Evolutionary conservation across 2,888 invertebrate species (phyloP), one percentile per base, ranked within the genome.

Genomic region (Drosophila prolongata): DNA sequence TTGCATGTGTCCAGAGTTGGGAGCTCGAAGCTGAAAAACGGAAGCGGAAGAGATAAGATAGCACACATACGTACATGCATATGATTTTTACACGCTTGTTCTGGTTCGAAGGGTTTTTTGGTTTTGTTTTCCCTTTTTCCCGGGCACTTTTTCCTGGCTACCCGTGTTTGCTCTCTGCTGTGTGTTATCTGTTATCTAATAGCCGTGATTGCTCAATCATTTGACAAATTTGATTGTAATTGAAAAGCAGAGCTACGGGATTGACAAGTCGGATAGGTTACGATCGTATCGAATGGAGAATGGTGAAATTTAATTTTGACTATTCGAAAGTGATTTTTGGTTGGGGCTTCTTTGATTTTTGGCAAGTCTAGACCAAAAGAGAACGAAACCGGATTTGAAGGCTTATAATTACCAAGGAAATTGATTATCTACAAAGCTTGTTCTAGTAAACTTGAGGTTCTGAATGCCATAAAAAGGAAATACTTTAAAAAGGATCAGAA

Each of bases 161-260:
- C 49, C 60, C 75, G 72, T 83, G 81, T 73, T 79, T 82, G 81
- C 81, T 78, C 61, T 34, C 37, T 49, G 62, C 60, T 76, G 84
- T 72, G 84, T 75, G 77, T 84, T 84, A 84, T 84, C 78, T 81
- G 84, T 73, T 80, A 82, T 81, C 84, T 75, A 78, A 82, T 81
- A 79, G 81, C 64, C 78, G 53, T 75, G 84, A 82, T 82, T 82
- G 81, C 81, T 71, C 81, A 81, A 82, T 82, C 84, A 81, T 72
- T 79, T 58, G 77, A 67, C 75, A 77, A 78, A 77, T 84, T 76
- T 79, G 76, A 77, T 67, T 73, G 76, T 75, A 81, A 82, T 83
- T 82, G 81, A 83, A 83, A 72, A 80, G 53, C 46, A 60, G 72
- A 75, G 54, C 55, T 55, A 68, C 67, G 68, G 61, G 66, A 35